Evolutionary conservation across 1,140 invertebrate species (phyloP).

Genomic region (Calycopis cecrops): DNA sequence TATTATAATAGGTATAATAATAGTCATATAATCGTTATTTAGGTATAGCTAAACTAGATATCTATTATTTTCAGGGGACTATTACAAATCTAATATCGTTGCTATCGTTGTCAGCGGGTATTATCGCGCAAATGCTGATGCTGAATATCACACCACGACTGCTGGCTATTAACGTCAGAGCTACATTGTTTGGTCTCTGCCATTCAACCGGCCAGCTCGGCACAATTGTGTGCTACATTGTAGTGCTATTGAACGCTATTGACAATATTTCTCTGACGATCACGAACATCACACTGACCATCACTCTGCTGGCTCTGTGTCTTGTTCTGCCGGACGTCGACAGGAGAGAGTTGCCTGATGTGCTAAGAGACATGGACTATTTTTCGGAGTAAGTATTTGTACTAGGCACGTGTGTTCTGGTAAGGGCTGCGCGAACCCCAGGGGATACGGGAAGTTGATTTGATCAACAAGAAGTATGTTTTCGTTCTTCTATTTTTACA

Average conservation of each 20-base stretch:
- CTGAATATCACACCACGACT: conserved; percentile 52
- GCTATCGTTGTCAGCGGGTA: conserved; percentile 37
- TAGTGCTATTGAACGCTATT: conserved; percentile 31
- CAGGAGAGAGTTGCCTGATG: conserved; percentile 54
- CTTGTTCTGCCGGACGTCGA: conserved; percentile 48
- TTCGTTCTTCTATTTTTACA: no score
- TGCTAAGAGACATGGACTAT: conserved; percentile 62
- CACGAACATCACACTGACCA: conserved; percentile 29
- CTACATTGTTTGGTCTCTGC: conserved; percentile 49
- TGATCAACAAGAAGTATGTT: no score
- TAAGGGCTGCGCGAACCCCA: no score
- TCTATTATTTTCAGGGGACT: conserved; percentile 34
- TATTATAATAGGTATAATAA: no score
- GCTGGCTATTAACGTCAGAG: conserved; percentile 51
- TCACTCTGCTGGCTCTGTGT: conserved; percentile 33
- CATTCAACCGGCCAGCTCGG: conserved; percentile 49
- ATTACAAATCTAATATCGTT: conserved; percentile 28
- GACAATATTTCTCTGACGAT: conserved; percentile 29
- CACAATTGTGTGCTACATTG: conserved; percentile 43
- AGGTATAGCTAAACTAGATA: no score
- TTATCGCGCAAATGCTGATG: conserved; percentile 40
- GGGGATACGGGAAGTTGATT: no score
- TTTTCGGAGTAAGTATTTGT: conserved; percentile 48
- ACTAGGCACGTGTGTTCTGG: no score
- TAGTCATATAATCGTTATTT: no score